Evolutionary conservation across 2,888 invertebrate species (phyloP), one percentile per base, ranked within the genome.

Genomic region (Nomada lathburiana): DNA sequence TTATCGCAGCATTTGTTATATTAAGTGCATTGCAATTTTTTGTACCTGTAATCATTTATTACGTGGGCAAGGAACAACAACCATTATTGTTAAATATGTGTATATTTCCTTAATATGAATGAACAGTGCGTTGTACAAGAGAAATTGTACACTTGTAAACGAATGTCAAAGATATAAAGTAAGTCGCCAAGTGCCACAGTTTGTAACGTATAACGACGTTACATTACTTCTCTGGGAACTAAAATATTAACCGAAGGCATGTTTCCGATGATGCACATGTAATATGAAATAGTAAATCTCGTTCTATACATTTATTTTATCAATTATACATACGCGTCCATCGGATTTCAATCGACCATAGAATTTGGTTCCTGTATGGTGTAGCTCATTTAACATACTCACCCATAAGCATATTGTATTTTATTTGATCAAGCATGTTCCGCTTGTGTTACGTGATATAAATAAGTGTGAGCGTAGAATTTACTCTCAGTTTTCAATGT

Each of bases 171-270:
- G 60, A 44, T 67, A 53, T 36, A 16, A 72, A 80, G 62, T 68
- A 80, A 72, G n/a, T 72, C 16, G 44, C 71, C 80, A 47, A 72
- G 62, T 80, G 67, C 81, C 72, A 80, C 44, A 50, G 55, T 62
- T 80, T 72, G 62, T 68, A 68, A 71, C 47, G n/a, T 50, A 72
- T 20, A 23, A 20, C 20, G 23, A 47, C 7, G 29, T 71, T 80
- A 68, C 23, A 63, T 62, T 68, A 72, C 72, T 71, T 67, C 62
- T 67, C 13, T 71, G 47, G 26, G 53, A 60, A 55, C 16, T 67
- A 65, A 47, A 63, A 62, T 47, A 80, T 72, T 80, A 71, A 72
- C 67, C 71, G 67, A 80, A 80, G 80, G 47, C 5, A 60, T 16
- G 50, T 69, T 70, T 65, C 16, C 16, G 10, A 16, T 71, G 20